Percentiles rank a stretch among this genome's conserved stretches.
Evolutionary conservation across 2,797 vertebrate species (phyloP).

Genomic region (Danio choprae): DNA sequence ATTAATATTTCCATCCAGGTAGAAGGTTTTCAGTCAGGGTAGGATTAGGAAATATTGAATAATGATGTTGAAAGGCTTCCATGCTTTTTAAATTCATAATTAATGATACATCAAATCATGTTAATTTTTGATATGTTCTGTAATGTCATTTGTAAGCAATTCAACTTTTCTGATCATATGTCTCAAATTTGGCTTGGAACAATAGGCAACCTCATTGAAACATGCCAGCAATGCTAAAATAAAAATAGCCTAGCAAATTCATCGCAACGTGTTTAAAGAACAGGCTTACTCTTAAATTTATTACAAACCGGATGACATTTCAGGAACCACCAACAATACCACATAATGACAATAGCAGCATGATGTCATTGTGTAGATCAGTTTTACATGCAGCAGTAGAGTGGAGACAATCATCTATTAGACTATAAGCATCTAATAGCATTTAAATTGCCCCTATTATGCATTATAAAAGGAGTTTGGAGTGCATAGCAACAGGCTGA

Average conservation of each 20-base stretch:
- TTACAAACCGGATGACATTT: not conserved
- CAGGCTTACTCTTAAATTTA: not conserved
- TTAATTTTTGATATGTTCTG: not conserved
- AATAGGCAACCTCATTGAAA: not conserved
- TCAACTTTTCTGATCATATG: not conserved
- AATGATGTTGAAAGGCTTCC: no score
- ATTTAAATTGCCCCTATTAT: no score
- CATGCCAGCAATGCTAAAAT: no score
- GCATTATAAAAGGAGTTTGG: no score
- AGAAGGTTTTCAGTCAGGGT: no score
- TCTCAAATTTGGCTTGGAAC: not conserved
- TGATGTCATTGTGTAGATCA: not conserved
- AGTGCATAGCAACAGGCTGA: no score
- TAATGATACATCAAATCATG: not conserved
- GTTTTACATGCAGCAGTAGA: not conserved
- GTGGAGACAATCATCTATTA: not conserved
- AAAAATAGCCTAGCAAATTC: not conserved
- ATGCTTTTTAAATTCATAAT: not conserved
- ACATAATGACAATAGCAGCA: no score
- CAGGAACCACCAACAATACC: not conserved
- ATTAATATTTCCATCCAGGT: not conserved
- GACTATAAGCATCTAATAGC: not conserved
- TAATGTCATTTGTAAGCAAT: not conserved
- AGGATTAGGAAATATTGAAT: not conserved
- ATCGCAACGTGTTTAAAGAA: not conserved